Conservation (phyloP, 2,113 vertebrate genomes). For the Azemiops feae region DNA sequence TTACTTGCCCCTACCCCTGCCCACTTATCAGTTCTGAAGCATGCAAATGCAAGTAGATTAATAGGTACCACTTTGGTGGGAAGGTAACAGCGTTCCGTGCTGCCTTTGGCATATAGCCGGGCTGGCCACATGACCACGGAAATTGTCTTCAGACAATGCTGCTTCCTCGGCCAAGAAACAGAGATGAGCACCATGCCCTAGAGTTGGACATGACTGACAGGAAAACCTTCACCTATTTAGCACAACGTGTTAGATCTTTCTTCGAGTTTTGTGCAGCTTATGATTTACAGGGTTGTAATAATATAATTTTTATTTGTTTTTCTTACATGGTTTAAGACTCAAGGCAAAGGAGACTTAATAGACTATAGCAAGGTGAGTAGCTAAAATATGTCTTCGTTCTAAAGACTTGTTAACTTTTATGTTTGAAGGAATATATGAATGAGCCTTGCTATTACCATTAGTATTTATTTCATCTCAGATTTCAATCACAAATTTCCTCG, state of each 20-base stretch:
- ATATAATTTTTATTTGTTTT: constrained; percentile 28
- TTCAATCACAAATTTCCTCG: not conserved
- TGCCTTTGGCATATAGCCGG: not conserved
- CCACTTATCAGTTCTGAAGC: not conserved
- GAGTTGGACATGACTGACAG: not conserved
- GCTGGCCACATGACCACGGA: not conserved
- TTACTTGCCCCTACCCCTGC: not conserved
- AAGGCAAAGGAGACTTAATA: constrained; percentile 74
- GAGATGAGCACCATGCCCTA: not conserved
- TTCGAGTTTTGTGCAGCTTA: not conserved
- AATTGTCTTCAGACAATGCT: not conserved
- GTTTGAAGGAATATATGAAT: not conserved
- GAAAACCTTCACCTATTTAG: not conserved
- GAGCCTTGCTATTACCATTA: not conserved
- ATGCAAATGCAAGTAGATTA: not conserved
- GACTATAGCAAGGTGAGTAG: constrained; percentile 86
- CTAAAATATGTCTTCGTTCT: constrained; percentile 39
- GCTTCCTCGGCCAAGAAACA: not conserved
- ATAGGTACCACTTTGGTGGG: not conserved
- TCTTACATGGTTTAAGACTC: constrained; percentile 75
- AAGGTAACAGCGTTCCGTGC: not conserved
- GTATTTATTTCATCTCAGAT: not conserved
- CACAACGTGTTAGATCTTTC: not conserved
- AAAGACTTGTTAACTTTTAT: not conserved
- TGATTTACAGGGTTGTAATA: constrained; percentile 7